Percentiles rank a stretch among this genome's conserved stretches.
phyloP scores from a whole-genome alignment of 2,113 vertebrate species.

The Condylura cristata region DNA sequence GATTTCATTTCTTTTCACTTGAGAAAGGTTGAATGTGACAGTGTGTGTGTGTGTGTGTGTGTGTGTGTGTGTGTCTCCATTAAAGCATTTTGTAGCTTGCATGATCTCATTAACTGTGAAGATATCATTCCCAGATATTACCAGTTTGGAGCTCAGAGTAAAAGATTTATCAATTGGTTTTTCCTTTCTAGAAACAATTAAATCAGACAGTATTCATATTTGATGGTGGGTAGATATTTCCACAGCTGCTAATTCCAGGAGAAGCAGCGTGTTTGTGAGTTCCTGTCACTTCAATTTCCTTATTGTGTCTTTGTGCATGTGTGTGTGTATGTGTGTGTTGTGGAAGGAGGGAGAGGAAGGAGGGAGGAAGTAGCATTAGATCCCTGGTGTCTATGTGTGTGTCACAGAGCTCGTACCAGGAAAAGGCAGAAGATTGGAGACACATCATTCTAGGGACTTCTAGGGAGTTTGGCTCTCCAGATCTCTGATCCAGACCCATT shows the following conservation, averaged over 20 bases:
- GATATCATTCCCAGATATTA: neutral
- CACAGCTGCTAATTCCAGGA: neutral
- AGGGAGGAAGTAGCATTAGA: neutral
- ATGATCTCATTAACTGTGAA: neutral
- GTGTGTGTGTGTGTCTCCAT: neutral
- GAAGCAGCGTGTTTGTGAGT: neutral
- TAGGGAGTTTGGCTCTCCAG: neutral
- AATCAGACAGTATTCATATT: slow-evolving; percentile 35
- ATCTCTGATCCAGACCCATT: neutral
- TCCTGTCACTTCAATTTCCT: neutral
- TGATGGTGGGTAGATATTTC: neutral
- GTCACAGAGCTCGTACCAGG: neutral
- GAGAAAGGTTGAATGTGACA: neutral
- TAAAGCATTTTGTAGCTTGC: slow-evolving; percentile 11
- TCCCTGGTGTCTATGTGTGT: neutral
- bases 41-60: neutral
- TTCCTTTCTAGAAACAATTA: slow-evolving; percentile 36
- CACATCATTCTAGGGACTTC: neutral
- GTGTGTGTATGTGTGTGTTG: neutral
- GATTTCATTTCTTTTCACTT: slow-evolving; percentile 59
- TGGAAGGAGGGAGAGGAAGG: neutral
- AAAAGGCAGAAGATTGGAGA: neutral
- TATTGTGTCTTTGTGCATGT: neutral
- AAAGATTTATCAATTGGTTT: slow-evolving; percentile 11
- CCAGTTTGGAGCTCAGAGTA: neutral